Evolutionary conservation across 1,140 invertebrate genomes (phyloP), one percentile per base, ranked within the genome.

Genomic region (Micrasema longulum): DNA sequence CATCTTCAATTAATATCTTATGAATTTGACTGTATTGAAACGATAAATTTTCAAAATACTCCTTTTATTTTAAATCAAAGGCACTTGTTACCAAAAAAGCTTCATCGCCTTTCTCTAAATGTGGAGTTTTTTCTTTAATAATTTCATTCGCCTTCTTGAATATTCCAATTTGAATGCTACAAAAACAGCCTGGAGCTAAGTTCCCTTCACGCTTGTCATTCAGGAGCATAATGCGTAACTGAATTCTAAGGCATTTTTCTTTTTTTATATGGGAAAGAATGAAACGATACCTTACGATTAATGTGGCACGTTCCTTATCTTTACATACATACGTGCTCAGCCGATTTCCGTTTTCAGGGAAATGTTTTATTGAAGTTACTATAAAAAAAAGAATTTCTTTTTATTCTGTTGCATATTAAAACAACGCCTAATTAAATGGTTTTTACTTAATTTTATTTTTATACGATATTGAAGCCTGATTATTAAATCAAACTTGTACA

Each of bases 241-340:
- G 23, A 53, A 14, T 14, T 22, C 23, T 53, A 53, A 26, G 20
- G 23, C 50, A n/a, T 26, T 48, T 20, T 48, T 16, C 20, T 18
- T 48, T 48, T 43, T 22, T 22, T 48, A 14, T 11, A 48, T 48
- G 16, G 18, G 10, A 9, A 11, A 22, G 1, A 48, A 48, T 48
- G n/a, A 20, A 11, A 16, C 47, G 20, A 48, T 48, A 22, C 20
- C 16, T 48, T 18, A 11, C 11, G 47, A 9, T 48, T 48, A 48
- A 18, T 48, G 47, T 48, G 20, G 20, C 20, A 48, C 20, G 20
- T 48, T 48, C 47, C 47, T 22, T 48, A 48, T 48, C 47, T 48
- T 18, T 48, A 11, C 16, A 20, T 20, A 48, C 20, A 48, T 48
- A 20, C 47, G 47, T 48, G 7, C 11, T 18, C 11, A 18, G 47